A percentile compares a stretch with the other conserved stretches of the same genome.
phyloP scores from a whole-genome alignment of 2,888 invertebrate genomes.

The Chrysina gloriosa region DNA sequence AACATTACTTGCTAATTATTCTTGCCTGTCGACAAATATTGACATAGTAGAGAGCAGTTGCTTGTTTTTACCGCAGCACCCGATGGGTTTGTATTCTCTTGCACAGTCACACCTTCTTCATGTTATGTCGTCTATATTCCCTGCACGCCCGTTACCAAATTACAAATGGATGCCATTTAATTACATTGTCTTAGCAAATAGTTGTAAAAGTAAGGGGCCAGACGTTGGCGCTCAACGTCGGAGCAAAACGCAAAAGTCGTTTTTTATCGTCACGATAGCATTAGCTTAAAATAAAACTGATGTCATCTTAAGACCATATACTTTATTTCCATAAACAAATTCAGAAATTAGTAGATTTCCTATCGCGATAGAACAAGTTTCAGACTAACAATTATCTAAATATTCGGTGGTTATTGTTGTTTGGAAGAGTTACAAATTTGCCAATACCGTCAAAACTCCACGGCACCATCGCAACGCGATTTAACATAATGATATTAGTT shows the following conservation, averaged over 20 bases:
- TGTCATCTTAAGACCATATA: too few relatives aligned
- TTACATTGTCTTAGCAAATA: conserved; percentile 64
- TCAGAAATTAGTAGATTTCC: too few relatives aligned
- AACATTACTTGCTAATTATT: conserved; percentile 62
- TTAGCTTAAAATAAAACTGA: too few relatives aligned
- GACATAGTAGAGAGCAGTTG: conserved; percentile 60
- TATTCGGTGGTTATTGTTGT: too few relatives aligned
- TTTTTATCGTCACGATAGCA: too few relatives aligned
- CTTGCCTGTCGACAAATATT: conserved; percentile 61
- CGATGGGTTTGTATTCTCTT: conserved; percentile 61
- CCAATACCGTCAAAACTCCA: too few relatives aligned
- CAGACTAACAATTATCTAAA: too few relatives aligned
- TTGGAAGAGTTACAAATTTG: too few relatives aligned
- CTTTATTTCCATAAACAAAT: too few relatives aligned
- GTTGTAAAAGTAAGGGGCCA: conserved; percentile 22
- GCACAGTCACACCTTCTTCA: conserved; percentile 65
- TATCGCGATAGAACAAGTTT: too few relatives aligned
- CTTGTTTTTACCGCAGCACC: conserved; percentile 61
- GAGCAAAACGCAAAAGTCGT: too few relatives aligned
- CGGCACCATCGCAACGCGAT: too few relatives aligned
- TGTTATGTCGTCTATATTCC: conserved; percentile 65
- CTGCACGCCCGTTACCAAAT: conserved; percentile 64
- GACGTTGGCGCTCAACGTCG: background rate
- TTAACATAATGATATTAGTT: conserved; percentile 21
- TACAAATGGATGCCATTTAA: conserved; percentile 67